Conservation (phyloP, 92 coral and sea anemone species). For the Phenganax subtilis region DNA sequence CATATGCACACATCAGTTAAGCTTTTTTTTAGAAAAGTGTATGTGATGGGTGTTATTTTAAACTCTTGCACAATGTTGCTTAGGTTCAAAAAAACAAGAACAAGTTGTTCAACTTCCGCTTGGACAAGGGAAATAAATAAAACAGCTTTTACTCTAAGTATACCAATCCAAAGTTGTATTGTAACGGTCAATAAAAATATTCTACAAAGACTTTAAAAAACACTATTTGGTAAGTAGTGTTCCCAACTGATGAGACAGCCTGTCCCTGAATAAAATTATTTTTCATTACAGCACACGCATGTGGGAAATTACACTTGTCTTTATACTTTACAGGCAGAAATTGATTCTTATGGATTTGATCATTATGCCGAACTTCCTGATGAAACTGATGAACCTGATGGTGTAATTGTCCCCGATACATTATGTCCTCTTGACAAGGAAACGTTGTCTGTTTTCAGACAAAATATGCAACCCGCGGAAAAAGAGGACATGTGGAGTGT, state of each 20-base stretch:
- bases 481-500: constrained; percentile 41
- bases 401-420: constrained; percentile 30
- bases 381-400: constrained; percentile 13
- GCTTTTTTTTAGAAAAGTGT: background rate
- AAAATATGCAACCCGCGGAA: constrained; percentile 21
- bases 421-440: constrained; percentile 27
- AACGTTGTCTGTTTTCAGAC: constrained; percentile 21
- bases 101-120: too few species aligned
- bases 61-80: background rate
- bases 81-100: too few species aligned
- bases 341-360: constrained; percentile 32
- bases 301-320: background rate
- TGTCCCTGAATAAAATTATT: background rate
- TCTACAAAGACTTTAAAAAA: too few species aligned
- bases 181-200: too few species aligned
- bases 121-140: too few species aligned
- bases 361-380: constrained; percentile 39
- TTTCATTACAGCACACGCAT: background rate
- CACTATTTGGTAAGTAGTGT: too few species aligned
- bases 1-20: too few species aligned
- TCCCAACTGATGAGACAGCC: background rate
- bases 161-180: too few species aligned
- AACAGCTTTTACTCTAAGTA: too few species aligned
- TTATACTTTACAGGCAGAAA: constrained; percentile 6
- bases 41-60: background rate